Percentiles rank a stretch among this genome's conserved stretches.
Conservation (phyloP, 2,113 vertebrate species). For the Onychorhynchus coronatus region DNA sequence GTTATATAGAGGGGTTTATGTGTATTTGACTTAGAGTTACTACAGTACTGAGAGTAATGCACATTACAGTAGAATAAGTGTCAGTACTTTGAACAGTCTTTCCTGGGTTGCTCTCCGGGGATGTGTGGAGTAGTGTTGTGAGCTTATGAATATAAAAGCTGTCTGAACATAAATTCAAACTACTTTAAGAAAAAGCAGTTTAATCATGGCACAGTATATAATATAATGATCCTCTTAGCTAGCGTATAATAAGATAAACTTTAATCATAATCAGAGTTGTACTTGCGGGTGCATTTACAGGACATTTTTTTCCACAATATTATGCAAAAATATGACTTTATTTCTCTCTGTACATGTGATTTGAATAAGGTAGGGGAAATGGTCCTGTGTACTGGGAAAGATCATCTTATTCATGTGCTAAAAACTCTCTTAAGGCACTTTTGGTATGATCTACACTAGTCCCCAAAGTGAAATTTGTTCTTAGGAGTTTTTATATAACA, state of each 20-base stretch:
- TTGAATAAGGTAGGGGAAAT: constrained; percentile 5
- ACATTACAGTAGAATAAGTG: constrained; percentile 13
- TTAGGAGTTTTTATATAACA: background rate
- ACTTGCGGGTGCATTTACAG: background rate
- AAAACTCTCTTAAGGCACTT: background rate
- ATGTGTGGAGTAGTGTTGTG: background rate
- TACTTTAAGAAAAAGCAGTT: background rate
- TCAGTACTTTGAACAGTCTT: constrained; percentile 14
- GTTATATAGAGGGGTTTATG: background rate
- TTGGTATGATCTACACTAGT: background rate
- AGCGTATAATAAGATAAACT: constrained; percentile 44
- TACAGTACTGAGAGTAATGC: constrained; percentile 6
- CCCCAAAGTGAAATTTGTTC: background rate
- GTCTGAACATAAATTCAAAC: background rate
- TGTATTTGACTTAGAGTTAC: constrained; percentile 44
- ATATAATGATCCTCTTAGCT: constrained; percentile 38
- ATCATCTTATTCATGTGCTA: background rate
- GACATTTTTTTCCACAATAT: constrained; percentile 39
- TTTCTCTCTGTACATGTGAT: background rate
- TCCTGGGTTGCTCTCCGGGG: background rate
- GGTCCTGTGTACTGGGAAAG: background rate
- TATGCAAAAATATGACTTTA: constrained; percentile 36
- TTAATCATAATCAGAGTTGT: constrained; percentile 30
- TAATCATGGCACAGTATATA: background rate
- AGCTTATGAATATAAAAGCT: background rate